These are phyloP conservation scores for Hemibagrus guttatus DNA, from an alignment of 2,797 vertebrate genomes.

Conservation along the genomic window DNA sequence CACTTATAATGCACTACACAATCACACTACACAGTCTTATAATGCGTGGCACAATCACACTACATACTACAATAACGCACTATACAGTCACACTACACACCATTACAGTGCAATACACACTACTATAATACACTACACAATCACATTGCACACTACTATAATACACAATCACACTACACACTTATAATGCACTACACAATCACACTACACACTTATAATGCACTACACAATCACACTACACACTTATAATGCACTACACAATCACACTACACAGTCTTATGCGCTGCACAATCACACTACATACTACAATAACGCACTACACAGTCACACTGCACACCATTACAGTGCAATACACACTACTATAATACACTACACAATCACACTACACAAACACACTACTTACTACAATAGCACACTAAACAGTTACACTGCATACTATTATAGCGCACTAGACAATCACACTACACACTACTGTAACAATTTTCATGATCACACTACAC, in stretches of 20 bases:
- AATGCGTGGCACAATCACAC: background rate
- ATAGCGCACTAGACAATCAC: background rate
- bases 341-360: background rate
- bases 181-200: background rate
- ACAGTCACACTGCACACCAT: background rate
- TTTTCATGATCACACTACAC: background rate
- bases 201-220: background rate
- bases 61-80: background rate
- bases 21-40: background rate
- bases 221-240: background rate
- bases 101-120: background rate
- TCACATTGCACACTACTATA: background rate
- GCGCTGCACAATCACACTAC: background rate
- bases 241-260: background rate
- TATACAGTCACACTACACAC: background rate
- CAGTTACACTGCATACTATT: background rate
- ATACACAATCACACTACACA: background rate
- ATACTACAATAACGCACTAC: background rate
- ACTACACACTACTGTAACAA: background rate
- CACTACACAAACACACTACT: background rate
- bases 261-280: background rate
- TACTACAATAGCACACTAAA: too few relatives aligned
- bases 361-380: background rate
- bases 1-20: background rate
- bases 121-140: background rate